Evolutionary conservation across 2,888 invertebrate genomes (phyloP), one percentile per base, ranked within the genome.

Genomic region (Xiphydria camelus): DNA sequence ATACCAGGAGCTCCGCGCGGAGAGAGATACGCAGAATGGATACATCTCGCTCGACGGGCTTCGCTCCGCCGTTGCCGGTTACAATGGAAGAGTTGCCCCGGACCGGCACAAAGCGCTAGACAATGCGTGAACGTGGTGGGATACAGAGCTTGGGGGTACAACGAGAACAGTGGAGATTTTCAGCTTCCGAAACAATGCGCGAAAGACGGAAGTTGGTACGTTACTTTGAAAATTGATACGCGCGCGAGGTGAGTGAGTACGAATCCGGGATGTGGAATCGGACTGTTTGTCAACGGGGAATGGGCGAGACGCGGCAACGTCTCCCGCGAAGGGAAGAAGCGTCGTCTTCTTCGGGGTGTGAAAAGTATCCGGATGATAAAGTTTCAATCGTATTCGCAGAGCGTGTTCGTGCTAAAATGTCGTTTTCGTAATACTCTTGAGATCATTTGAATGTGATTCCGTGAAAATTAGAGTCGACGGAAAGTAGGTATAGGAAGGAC

Each of bases 101-200:
- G 15, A 42, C 36, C 18, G 12, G 44, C 49, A 39, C 38, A 40
- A 40, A n/a, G 25, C 18, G 38, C 25, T 42, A 49, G 32, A 57
- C 59, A 64, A 64, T 60, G 51, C 51, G 49, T 39, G 48, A 50
- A 57, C 57, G 59, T 49, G 55, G 46, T 55, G 47, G 45, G 39
- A 44, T 49, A 58, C 54, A 55, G 53, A 56, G 52, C 25, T 34
- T 42, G 46, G 38, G 35, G 47, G 14, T 34, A 38, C 9, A 29
- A 9, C 34, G 42, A 42, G 45, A 43, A 39, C 40, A 40, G 17
- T 37, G 42, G 42, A 45, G 49, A 49, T 51, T 54, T 51, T 40
- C 45, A 51, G 50, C 51, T 53, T 46, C 48, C 50, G 50, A 22
- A 7, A 53, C 47, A 53, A 53, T 45, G 31, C 38, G n/a, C n/a